Evolutionary conservation across 2,797 vertebrate species (phyloP).

Genomic region (Sebastes hubbsi): DNA sequence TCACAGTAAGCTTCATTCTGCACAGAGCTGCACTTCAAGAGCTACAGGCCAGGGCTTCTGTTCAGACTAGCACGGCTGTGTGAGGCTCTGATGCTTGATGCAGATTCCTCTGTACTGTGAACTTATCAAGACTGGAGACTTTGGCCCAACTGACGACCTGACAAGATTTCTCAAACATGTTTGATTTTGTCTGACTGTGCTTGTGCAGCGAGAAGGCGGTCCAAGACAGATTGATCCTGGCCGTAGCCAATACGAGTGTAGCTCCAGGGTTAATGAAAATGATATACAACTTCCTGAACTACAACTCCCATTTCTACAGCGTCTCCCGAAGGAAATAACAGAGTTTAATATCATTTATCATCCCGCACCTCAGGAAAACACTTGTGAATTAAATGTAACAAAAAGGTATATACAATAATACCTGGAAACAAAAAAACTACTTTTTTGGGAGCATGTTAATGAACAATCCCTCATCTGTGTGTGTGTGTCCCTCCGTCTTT

Average conservation of each 20-base stretch:
- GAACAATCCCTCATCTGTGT: not conserved
- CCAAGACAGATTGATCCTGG: constrained; percentile 1
- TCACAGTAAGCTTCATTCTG: not conserved
- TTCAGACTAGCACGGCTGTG: constrained; percentile 17
- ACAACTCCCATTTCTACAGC: not conserved
- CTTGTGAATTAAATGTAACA: not conserved
- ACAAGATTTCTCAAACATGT: constrained; percentile 35
- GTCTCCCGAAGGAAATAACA: not conserved
- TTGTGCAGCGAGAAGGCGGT: not conserved
- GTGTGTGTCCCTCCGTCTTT: not conserved
- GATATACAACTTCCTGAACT: not conserved
- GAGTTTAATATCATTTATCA: not conserved
- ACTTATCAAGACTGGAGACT: not conserved
- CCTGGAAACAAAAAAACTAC: not conserved
- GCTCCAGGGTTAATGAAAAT: not conserved
- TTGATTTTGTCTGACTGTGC: constrained; percentile 43
- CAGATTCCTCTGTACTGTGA: constrained; percentile 9
- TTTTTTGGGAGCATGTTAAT: not conserved
- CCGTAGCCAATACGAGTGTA: not conserved
- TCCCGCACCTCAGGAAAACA: not conserved
- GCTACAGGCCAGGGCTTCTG: constrained; percentile 12
- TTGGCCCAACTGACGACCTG: not conserved
- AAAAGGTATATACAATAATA: not conserved
- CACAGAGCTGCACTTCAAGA: not conserved
- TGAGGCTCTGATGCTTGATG: not conserved